These are phyloP conservation scores for Cheiracanthium punctorium DNA, from an alignment of 2,888 invertebrate species.

Conservation along the genomic window DNA sequence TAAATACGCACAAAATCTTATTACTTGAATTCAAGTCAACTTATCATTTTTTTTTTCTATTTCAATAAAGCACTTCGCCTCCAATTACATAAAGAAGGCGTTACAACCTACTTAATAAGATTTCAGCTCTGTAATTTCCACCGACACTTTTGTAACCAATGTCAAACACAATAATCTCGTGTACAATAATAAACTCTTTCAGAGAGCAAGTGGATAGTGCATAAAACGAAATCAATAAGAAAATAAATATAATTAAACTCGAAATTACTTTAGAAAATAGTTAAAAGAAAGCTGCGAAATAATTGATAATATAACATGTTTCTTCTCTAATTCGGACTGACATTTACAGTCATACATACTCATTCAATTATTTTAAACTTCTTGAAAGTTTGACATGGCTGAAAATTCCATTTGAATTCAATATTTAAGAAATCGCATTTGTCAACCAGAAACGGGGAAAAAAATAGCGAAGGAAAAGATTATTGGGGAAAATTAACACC, in stretches of 20 bases:
- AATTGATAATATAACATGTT: slow-evolving; percentile 13
- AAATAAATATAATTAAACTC: slow-evolving; percentile 4
- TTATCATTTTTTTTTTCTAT: too few relatives aligned
- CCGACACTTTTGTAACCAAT: neutral
- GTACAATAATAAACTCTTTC: neutral
- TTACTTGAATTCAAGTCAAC: too few relatives aligned
- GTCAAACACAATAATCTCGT: neutral
- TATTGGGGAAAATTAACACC: slow-evolving; percentile 13
- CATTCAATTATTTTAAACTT: slow-evolving; percentile 17
- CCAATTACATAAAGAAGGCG: neutral
- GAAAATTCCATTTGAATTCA: slow-evolving; percentile 10
- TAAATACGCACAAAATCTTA: too few relatives aligned
- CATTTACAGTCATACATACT: slow-evolving; percentile 15
- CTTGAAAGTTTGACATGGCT: neutral
- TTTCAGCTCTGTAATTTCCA: neutral
- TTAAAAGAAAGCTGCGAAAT: neutral
- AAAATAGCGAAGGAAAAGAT: neutral
- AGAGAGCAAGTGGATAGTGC: neutral
- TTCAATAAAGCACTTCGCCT: neutral
- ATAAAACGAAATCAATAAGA: slow-evolving; percentile 1
- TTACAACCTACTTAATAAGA: neutral
- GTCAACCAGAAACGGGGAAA: neutral
- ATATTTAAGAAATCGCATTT: slow-evolving; percentile 10
- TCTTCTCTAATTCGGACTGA: neutral
- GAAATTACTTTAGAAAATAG: neutral